phyloP scores from a whole-genome alignment of 2,888 invertebrate genomes.

The Eupeodes luniger region DNA sequence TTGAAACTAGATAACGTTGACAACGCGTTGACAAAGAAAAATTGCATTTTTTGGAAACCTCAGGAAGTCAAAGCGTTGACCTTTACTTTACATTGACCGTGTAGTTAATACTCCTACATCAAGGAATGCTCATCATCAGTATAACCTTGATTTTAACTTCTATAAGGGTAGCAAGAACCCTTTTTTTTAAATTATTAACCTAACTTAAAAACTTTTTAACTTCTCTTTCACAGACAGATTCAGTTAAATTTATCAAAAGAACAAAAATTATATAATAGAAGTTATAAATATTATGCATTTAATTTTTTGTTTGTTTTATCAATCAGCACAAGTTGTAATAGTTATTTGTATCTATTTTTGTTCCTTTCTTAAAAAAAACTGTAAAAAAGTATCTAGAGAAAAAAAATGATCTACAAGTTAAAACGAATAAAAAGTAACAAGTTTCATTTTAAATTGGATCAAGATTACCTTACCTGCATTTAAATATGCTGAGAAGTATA shows the following conservation, averaged over 20 bases:
- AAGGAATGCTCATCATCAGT: too few species aligned
- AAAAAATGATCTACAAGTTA: conserved; percentile 39
- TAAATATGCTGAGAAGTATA: conserved; percentile 15
- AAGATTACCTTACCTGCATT: conserved; percentile 60
- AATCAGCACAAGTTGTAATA: not conserved
- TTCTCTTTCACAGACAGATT: too few species aligned
- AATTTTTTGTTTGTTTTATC: not conserved
- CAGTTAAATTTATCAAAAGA: not conserved
- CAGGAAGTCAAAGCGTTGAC: too few species aligned
- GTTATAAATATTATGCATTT: not conserved
- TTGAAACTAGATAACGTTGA: too few species aligned
- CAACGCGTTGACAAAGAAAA: too few species aligned
- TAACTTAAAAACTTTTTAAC: too few species aligned
- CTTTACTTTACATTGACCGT: too few species aligned
- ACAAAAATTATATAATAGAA: not conserved
- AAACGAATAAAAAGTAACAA: conserved; percentile 49
- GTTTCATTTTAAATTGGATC: conserved; percentile 55
- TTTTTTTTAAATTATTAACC: too few species aligned
- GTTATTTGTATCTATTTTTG: conserved; percentile 1
- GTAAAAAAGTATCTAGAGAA: not conserved
- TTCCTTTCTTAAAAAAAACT: not conserved
- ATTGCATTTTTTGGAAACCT: too few species aligned
- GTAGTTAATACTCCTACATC: too few species aligned
- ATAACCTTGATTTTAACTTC: too few species aligned
- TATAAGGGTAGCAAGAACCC: too few species aligned